These are phyloP conservation scores for Dipodomys ordii DNA, from an alignment of 2,113 vertebrate species.

Conservation along the genomic window DNA sequence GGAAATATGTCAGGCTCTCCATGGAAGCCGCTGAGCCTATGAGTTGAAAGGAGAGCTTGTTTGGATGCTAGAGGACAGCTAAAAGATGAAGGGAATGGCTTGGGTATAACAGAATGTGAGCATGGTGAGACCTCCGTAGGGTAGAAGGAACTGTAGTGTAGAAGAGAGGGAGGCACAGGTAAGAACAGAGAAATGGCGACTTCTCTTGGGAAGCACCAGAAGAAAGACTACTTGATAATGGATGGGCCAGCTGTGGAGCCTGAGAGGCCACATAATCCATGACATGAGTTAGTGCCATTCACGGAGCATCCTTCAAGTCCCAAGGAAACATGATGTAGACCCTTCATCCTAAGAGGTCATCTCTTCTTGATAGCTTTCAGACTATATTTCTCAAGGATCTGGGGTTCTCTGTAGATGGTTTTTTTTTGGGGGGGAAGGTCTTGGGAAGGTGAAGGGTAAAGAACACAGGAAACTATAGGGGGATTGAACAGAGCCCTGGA, in stretches of 20 bases:
- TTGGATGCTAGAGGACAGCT: not conserved
- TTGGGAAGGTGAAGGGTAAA: not conserved
- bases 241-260: not conserved
- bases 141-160: not conserved
- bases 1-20: not conserved
- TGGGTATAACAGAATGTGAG: not conserved
- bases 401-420: not conserved
- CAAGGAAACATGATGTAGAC: not conserved
- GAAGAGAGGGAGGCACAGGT: not conserved
- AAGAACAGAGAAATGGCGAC: not conserved
- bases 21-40: not conserved
- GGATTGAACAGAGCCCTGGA: not conserved
- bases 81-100: not conserved
- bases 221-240: not conserved
- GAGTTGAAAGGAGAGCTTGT: not conserved
- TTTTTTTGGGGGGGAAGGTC: too few species aligned
- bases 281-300: not conserved
- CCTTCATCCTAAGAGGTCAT: not conserved
- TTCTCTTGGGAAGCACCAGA: not conserved
- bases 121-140: not conserved
- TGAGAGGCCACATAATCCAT: not conserved
- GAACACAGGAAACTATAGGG: rapidly evolving
- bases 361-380: not conserved
- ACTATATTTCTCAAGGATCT: not conserved
- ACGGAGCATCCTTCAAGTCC: not conserved